These are phyloP conservation scores for Etheostoma nigrum DNA, from an alignment of 2,797 vertebrate genomes.

Conservation along the genomic window DNA sequence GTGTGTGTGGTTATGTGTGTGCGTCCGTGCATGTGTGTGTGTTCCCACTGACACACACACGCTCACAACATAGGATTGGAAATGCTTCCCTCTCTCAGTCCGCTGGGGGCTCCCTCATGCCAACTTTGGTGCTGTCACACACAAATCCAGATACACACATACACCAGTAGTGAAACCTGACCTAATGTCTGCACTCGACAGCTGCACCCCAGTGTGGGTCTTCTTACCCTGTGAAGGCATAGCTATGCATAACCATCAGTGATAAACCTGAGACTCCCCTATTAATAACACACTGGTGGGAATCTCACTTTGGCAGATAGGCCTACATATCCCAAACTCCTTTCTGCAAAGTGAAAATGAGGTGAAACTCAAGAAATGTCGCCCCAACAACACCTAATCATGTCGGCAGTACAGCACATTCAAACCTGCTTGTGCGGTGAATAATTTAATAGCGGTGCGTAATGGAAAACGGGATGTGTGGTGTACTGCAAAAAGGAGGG, in stretches of 20 bases:
- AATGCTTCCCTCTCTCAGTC: slow-evolving; percentile 36
- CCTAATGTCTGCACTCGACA: slow-evolving; percentile 61
- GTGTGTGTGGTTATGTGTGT: too few relatives aligned
- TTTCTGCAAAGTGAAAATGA: slow-evolving; percentile 44
- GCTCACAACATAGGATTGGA: slow-evolving; percentile 21
- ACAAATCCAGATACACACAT: slow-evolving; percentile 27
- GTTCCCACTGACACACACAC: slow-evolving; percentile 7
- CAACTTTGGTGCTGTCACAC: slow-evolving; percentile 38
- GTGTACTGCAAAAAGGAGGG: slow-evolving; percentile 58
- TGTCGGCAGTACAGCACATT: slow-evolving; percentile 13
- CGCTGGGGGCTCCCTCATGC: slow-evolving; percentile 69
- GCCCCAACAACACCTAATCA: not conserved
- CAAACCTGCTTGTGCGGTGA: slow-evolving; percentile 36
- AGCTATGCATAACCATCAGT: slow-evolving; percentile 60
- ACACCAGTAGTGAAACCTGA: slow-evolving; percentile 69
- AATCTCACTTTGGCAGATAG: slow-evolving; percentile 47
- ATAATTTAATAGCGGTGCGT: slow-evolving; percentile 59
- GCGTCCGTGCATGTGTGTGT: not conserved
- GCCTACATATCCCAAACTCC: not conserved
- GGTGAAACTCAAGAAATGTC: slow-evolving; percentile 27
- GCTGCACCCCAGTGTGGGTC: slow-evolving; percentile 67
- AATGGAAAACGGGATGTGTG: slow-evolving; percentile 45
- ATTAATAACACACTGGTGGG: slow-evolving; percentile 68
- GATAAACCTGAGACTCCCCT: slow-evolving; percentile 62
- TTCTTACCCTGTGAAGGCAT: slow-evolving; percentile 64